Evolutionary conservation across 1,140 invertebrate genomes (phyloP), one percentile per base, ranked within the genome.

Genomic region (Drosophila sturtevanti): DNA sequence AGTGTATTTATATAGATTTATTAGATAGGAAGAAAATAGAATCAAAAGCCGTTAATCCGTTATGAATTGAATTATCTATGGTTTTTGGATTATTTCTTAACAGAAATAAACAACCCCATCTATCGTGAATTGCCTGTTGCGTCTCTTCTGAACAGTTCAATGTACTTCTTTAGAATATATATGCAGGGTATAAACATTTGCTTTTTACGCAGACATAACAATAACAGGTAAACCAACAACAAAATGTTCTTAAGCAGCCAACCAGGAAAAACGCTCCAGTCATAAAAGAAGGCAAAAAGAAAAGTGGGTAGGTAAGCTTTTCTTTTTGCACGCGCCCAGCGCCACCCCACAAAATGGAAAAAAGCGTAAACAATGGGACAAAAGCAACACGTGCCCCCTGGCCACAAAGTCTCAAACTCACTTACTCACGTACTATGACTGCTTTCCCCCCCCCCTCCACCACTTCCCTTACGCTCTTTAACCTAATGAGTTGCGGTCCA

Each of bases 331-430:
- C 41, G 41, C 10, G 16, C 16, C 41, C 41, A n/a, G n/a, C 16
- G 27, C 16, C 41, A 16, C 16, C 18, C 16, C 11, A 21, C 7
- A 21, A 55, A 41, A 27, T 56, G n/a, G 41, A 22, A 58, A 56
- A 24, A 34, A 56, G 37, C 60, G 72, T 79, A 68, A 79, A 79
- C 76, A 76, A 79, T 72, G 56, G 72, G 68, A 72, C 68, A 76
- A 76, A 68, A 76, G 72, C 76, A 79, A 79, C 76, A 79, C 76
- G 76, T 71, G 76, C 72, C 60, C 72, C 60, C 22, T 63, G 10
- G 16, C 14, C 65, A 12, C 52, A 48, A 11, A 9, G 41, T 48
- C 41, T 48, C 16, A 16, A 21, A 21, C 41, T 21, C 12, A 48
- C 21, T 14, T n/a, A 37, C 27, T 21, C 62, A 63, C 27, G 27